Conservation (phyloP, 2,797 vertebrate species). For the Aeoliscus strigatus region DNA sequence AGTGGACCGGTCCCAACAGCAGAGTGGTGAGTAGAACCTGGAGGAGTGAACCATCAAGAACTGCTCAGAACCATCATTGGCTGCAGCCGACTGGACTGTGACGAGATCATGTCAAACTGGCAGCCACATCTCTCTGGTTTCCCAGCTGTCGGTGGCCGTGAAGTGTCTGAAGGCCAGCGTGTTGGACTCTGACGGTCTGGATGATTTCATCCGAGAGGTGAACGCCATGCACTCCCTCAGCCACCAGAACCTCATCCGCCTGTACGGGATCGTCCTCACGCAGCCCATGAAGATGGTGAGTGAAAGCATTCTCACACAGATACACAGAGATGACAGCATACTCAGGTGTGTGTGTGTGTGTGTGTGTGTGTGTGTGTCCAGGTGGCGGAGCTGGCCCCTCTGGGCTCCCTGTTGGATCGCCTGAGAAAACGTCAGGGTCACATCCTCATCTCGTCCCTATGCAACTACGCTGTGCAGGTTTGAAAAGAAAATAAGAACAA, state of each 20-base stretch:
- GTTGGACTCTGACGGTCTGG: conserved; percentile 90
- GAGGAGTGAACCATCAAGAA: too few relatives aligned
- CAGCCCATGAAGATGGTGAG: conserved; percentile 99
- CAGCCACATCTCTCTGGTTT: too few relatives aligned
- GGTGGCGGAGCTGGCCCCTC: conserved; percentile 94
- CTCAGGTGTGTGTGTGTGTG: not conserved
- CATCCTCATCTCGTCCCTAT: conserved; percentile 89
- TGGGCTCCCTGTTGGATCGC: conserved; percentile 91
- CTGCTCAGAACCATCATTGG: too few relatives aligned
- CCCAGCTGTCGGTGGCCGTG: conserved; percentile 92
- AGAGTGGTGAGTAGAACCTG: conserved; percentile 80
- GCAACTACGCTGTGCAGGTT: conserved; percentile 93
- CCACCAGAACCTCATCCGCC: conserved; percentile 95
- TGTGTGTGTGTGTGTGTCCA: too few relatives aligned
- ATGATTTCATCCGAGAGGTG: conserved; percentile 96
- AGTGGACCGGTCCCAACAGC: conserved; percentile 87
- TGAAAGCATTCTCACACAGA: conserved; percentile 28
- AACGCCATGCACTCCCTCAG: conserved; percentile 98
- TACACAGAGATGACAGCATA: conserved; percentile 12
- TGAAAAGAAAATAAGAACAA: too few relatives aligned
- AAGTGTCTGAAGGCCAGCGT: conserved; percentile 97
- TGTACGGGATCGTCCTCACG: conserved; percentile 95
- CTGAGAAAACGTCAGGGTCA: conserved; percentile 88
- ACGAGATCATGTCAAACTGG: too few relatives aligned
- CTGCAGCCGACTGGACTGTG: too few relatives aligned